These are phyloP conservation scores for Oreochromis grahami DNA, from an alignment of 2,797 vertebrate species.

Conservation along the genomic window DNA sequence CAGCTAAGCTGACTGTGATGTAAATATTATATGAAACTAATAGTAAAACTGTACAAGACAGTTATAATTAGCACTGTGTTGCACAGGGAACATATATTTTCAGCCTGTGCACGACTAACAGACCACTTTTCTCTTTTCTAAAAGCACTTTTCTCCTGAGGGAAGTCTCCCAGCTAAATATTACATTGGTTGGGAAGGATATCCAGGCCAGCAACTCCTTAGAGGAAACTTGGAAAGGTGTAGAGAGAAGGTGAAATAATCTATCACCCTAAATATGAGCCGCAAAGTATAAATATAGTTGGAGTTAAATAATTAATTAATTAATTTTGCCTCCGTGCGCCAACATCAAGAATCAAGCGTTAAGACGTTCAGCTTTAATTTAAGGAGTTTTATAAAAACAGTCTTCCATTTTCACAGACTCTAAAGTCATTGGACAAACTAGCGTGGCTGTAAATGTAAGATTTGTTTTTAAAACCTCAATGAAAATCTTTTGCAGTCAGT, in stretches of 20 bases:
- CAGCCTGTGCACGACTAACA: background rate
- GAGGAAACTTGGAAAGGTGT: background rate
- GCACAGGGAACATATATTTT: background rate
- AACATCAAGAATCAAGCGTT: background rate
- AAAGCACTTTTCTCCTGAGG: background rate
- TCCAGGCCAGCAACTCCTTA: background rate
- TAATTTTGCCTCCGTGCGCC: background rate
- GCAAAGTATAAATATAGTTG: background rate
- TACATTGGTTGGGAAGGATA: background rate
- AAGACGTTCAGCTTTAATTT: background rate
- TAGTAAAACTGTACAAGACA: background rate
- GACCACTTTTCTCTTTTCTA: background rate
- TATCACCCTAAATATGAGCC: background rate
- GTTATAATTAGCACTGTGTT: background rate
- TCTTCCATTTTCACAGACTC: background rate
- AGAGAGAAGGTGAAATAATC: background rate
- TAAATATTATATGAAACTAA: background rate
- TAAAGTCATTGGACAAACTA: background rate
- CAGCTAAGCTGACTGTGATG: background rate
- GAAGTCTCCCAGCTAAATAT: background rate
- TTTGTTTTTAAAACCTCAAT: background rate
- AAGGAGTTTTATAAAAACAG: background rate
- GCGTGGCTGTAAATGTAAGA: background rate
- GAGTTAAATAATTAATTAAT: background rate
- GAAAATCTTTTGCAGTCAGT: background rate